phyloP scores from a whole-genome alignment of 1,140 invertebrate genomes.

The Battus philenor region DNA sequence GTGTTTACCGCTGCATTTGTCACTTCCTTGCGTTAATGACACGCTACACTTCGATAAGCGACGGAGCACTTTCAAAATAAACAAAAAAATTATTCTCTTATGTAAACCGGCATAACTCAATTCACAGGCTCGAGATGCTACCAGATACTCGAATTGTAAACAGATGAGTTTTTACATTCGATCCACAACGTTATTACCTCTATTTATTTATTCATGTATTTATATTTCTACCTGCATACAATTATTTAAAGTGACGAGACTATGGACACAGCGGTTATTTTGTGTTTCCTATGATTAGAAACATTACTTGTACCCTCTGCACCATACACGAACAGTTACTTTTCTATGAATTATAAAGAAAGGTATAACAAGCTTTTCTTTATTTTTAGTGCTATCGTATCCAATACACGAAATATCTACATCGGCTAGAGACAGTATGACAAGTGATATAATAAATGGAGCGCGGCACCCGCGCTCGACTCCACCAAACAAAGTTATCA shows the following conservation, averaged over 20 bases:
- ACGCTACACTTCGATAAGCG: constrained; percentile 32
- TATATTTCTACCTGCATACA: too few relatives aligned
- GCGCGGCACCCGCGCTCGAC: not conserved
- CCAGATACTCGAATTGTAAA: constrained; percentile 1
- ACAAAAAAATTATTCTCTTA: constrained; percentile 24
- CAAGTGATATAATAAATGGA: constrained; percentile 20
- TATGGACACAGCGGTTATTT: too few relatives aligned
- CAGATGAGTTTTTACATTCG: not conserved
- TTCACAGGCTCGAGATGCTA: not conserved
- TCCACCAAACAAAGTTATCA: constrained; percentile 54
- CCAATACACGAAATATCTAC: too few relatives aligned
- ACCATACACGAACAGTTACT: too few relatives aligned
- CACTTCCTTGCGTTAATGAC: constrained; percentile 54
- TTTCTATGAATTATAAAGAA: too few relatives aligned
- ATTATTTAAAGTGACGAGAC: too few relatives aligned
- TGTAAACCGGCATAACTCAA: not conserved
- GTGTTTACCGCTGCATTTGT: constrained; percentile 59
- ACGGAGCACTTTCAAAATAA: constrained; percentile 51
- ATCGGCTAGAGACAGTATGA: not conserved
- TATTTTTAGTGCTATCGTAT: too few relatives aligned
- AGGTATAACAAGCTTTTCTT: too few relatives aligned
- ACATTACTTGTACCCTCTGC: too few relatives aligned
- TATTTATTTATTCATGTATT: too few relatives aligned
- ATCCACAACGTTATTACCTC: constrained; percentile 4
- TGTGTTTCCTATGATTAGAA: too few relatives aligned